Evolutionary conservation across 2,113 vertebrate species (phyloP).

Genomic region (Muntiacus reevesi): DNA sequence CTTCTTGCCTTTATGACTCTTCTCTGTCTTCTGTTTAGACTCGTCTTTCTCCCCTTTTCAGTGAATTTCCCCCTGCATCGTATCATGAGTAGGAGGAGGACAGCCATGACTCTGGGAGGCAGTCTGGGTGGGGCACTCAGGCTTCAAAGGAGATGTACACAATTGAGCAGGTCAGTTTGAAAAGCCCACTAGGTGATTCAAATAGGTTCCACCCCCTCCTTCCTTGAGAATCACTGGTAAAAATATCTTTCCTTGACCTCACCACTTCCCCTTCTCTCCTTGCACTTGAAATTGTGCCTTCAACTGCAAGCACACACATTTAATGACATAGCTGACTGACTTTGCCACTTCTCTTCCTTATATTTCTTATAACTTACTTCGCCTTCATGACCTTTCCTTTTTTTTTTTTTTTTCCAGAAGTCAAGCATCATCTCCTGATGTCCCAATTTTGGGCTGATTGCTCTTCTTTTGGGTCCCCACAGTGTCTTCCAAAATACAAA

Average conservation of each 20-base stretch:
- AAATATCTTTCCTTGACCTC: neutral
- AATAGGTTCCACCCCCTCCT: neutral
- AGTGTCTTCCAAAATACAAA: neutral
- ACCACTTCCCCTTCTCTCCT: neutral
- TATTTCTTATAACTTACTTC: neutral
- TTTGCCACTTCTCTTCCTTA: neutral
- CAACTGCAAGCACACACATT: neutral
- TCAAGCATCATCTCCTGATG: neutral
- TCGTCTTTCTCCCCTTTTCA: neutral
- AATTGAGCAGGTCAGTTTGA: neutral
- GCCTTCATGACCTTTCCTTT: neutral
- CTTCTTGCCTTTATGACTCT: neutral
- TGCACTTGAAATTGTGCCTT: neutral
- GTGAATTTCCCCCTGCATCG: neutral
- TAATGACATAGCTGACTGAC: neutral
- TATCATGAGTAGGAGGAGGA: neutral
- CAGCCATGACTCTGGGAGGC: neutral
- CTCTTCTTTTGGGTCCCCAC: neutral
- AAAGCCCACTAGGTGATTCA: neutral
- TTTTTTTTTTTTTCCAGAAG: neutral
- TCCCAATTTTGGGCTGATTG: neutral
- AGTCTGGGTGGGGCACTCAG: neutral
- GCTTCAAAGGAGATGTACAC: neutral
- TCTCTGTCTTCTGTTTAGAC: neutral
- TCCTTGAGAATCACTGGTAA: neutral